Conservation (phyloP, 2,797 vertebrate genomes). For the Galaxias olidus region DNA sequence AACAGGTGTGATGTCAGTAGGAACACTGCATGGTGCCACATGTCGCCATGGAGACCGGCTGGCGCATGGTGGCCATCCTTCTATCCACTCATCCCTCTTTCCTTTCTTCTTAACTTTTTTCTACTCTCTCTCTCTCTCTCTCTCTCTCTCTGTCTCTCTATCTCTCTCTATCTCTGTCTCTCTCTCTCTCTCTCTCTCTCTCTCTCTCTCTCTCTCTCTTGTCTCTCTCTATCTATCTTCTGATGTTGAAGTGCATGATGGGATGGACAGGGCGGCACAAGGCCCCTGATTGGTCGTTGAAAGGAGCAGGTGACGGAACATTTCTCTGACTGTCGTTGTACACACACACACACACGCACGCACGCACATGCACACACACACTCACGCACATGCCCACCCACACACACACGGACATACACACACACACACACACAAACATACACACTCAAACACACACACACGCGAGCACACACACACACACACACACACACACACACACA, state of each 20-base stretch:
- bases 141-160: not conserved
- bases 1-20: constrained; percentile 75
- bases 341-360: too few species aligned
- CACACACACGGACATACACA: too few species aligned
- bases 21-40: constrained; percentile 55
- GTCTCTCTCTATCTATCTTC: not conserved
- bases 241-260: not conserved
- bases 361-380: not conserved
- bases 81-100: constrained; percentile 12
- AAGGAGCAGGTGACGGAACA: constrained; percentile 8
- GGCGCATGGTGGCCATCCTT: constrained; percentile 49
- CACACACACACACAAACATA: not conserved
- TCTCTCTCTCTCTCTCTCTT: not conserved
- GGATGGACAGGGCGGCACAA: constrained; percentile 5
- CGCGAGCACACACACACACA: not conserved
- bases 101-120: too few species aligned
- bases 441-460: not conserved
- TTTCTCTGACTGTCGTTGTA: too few species aligned
- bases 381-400: too few species aligned
- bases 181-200: not conserved
- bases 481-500: not conserved
- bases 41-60: constrained; percentile 73
- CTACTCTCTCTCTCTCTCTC: constrained; percentile 14
- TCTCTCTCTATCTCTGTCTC: not conserved
- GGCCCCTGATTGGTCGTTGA: constrained; percentile 12